Conservation (phyloP, 2,888 invertebrate genomes). For the Cerastoderma edule region DNA sequence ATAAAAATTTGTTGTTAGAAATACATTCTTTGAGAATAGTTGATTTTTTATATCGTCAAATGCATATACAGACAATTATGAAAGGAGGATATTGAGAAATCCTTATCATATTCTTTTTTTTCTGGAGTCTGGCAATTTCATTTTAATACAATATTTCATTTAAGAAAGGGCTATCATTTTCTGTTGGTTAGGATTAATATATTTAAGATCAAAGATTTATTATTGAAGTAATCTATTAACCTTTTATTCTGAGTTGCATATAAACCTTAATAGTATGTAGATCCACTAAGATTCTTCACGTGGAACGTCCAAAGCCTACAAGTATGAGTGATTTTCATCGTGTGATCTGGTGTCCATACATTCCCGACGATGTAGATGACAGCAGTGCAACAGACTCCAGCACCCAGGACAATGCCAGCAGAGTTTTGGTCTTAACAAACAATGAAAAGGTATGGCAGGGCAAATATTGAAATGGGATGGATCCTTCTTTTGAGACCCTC, state of each 20-base stretch:
- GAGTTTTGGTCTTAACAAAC: constrained; percentile 92
- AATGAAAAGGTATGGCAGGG: constrained; percentile 85
- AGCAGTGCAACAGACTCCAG: constrained; percentile 86
- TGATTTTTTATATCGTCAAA: no score
- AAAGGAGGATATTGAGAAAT: no score
- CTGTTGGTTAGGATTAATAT: no score
- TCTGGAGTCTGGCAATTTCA: no score
- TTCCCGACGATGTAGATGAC: constrained; percentile 86
- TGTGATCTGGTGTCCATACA: constrained; percentile 97
- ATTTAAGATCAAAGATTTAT: no score
- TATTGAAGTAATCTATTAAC: neutral
- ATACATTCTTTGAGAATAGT: no score
- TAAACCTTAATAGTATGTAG: constrained; percentile 53
- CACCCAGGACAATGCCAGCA: constrained; percentile 85
- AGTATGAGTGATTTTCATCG: constrained; percentile 86
- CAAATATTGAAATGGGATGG: constrained; percentile 21
- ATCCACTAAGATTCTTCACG: constrained; percentile 67
- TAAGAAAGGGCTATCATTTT: no score
- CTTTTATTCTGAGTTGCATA: neutral
- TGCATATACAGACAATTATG: no score
- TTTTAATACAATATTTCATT: no score
- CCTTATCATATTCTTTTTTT: no score
- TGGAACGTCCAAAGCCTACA: constrained; percentile 72
- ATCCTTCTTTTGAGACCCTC: no score
- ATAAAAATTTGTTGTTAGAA: no score